Conservation (phyloP, 1,140 invertebrate genomes). For the Drosophila yakuba region DNA sequence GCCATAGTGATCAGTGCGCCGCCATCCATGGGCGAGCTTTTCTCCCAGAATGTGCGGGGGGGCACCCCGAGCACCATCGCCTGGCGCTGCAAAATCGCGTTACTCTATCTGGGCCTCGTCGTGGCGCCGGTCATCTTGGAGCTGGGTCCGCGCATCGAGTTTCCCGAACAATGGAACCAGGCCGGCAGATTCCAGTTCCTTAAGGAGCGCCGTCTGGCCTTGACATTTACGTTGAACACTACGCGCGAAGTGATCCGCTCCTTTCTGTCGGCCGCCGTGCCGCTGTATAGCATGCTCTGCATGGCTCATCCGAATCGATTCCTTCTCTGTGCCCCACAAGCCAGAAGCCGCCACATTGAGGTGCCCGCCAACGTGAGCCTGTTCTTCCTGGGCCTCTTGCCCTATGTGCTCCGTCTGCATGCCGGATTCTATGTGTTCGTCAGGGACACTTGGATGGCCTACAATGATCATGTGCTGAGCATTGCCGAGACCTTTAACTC, state of each 20-base stretch:
- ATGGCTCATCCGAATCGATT: not conserved
- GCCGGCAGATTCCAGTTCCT: not conserved
- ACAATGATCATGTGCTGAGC: not conserved
- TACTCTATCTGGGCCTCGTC: not conserved
- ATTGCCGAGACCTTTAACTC: not conserved
- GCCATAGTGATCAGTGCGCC: too few relatives aligned
- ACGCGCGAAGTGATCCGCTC: not conserved
- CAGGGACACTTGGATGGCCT: not conserved
- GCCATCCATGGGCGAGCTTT: not conserved
- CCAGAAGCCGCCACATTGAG: not conserved
- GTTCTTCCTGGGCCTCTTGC: not conserved
- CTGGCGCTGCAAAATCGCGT: not conserved
- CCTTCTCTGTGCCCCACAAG: not conserved
- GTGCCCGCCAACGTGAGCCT: not conserved
- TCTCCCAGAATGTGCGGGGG: not conserved
- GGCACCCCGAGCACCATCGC: too few relatives aligned
- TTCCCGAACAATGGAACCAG: not conserved
- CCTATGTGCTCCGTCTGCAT: not conserved
- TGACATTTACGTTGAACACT: not conserved
- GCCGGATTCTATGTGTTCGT: not conserved
- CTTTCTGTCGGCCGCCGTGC: not conserved
- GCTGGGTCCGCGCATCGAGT: not conserved
- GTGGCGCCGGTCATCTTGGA: not conserved
- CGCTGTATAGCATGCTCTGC: not conserved
- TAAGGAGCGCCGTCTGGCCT: not conserved